Evolutionary conservation across 2,888 invertebrate species (phyloP).

Genomic region (Rhamnusium bicolor): DNA sequence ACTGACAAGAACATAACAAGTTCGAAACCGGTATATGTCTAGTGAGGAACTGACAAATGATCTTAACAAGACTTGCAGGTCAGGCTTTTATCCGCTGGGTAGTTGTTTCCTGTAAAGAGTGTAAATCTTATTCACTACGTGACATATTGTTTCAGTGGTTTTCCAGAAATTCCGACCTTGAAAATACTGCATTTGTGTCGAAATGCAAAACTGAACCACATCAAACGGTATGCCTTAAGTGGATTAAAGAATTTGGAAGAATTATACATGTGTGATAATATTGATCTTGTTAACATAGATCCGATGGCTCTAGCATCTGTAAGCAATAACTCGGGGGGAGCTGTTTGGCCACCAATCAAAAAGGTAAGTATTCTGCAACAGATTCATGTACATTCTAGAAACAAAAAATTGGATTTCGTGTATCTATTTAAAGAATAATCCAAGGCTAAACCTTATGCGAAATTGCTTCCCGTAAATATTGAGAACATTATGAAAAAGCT

Average conservation of each 20-base stretch:
- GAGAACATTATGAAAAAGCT: too few relatives aligned
- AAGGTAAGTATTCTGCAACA: constrained; percentile 75
- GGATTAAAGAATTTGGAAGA: constrained; percentile 74
- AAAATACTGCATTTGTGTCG: constrained; percentile 80
- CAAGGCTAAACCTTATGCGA: too few relatives aligned
- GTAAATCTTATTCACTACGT: not conserved
- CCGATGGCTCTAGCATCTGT: constrained; percentile 71
- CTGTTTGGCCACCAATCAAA: constrained; percentile 78
- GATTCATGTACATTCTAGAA: too few relatives aligned
- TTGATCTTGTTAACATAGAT: constrained; percentile 75
- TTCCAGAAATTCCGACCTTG: constrained; percentile 77
- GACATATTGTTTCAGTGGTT: constrained; percentile 73
- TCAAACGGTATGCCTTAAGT: constrained; percentile 75
- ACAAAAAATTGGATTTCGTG: too few relatives aligned
- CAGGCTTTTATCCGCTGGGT: too few relatives aligned
- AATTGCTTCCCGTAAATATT: too few relatives aligned
- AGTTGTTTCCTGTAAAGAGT: too few relatives aligned
- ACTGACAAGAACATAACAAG: too few relatives aligned
- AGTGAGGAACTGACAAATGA: too few relatives aligned
- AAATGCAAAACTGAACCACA: constrained; percentile 75
- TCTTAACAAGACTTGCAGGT: too few relatives aligned
- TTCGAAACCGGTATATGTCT: too few relatives aligned
- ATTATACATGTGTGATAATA: constrained; percentile 79
- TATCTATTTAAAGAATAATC: too few relatives aligned
- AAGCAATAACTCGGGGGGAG: constrained; percentile 76